A percentile compares a stretch with the other conserved stretches of the same genome.
phyloP scores from a whole-genome alignment of 2,888 invertebrate species.

The Calameuta idolon region DNA sequence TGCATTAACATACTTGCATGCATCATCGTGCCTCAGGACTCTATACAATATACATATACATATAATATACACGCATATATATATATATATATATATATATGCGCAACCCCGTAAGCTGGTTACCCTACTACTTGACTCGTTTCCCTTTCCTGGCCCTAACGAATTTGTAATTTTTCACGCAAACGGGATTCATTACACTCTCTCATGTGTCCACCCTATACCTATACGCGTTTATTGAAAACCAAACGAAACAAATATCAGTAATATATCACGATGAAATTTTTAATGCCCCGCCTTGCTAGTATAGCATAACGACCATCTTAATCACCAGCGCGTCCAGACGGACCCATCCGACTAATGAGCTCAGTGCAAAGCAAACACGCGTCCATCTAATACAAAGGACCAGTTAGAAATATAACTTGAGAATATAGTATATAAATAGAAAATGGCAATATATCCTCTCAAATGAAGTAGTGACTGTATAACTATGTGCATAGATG shows the following conservation, averaged over 20 bases:
- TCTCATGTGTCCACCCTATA: constrained; percentile 4
- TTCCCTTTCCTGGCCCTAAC: constrained; percentile 7
- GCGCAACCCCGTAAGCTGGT: neutral
- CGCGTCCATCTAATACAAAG: constrained; percentile 35
- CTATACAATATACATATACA: constrained; percentile 8
- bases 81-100: neutral
- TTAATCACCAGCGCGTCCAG: constrained; percentile 43
- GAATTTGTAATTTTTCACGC: constrained; percentile 26
- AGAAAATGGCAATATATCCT: neutral
- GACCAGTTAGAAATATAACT: constrained; percentile 17
- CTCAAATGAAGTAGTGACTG: neutral
- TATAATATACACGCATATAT: constrained; percentile 9
- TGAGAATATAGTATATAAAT: neutral
- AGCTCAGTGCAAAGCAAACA: constrained; percentile 52
- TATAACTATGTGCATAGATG: neutral
- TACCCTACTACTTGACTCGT: neutral
- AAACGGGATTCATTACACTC: constrained; percentile 11
- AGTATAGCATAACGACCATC: constrained; percentile 49
- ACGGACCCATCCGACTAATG: constrained; percentile 41
- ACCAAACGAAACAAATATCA: constrained; percentile 44
- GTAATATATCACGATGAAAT: constrained; percentile 39
- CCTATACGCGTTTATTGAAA: constrained; percentile 36
- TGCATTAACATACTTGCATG: constrained; percentile 23
- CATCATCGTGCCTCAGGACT: constrained; percentile 10
- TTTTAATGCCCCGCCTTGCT: constrained; percentile 40